A percentile compares a stretch with the other conserved stretches of the same genome.
Evolutionary conservation across 2,888 invertebrate species (phyloP).

Genomic region (Laspeyria flexula): DNA sequence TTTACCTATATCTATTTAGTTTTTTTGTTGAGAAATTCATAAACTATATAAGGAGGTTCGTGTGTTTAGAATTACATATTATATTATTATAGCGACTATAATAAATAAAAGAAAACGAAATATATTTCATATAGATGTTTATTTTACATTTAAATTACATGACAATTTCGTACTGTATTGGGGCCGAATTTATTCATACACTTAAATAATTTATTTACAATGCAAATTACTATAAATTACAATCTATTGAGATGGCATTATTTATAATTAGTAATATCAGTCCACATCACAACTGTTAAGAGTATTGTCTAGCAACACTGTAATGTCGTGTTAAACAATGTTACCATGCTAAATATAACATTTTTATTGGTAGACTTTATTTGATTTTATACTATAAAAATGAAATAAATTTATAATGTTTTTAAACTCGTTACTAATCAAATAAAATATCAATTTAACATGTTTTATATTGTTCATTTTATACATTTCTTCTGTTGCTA

Average conservation of each 20-base stretch:
- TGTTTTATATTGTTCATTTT: background rate
- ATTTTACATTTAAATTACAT: slow-evolving; percentile 62
- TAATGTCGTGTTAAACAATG: background rate
- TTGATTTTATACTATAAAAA: too few relatives aligned
- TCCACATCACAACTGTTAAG: slow-evolving; percentile 70
- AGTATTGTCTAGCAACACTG: slow-evolving; percentile 4
- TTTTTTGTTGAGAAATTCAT: too few relatives aligned
- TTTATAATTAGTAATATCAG: slow-evolving; percentile 73
- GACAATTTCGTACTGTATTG: slow-evolving; percentile 55
- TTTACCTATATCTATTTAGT: too few relatives aligned
- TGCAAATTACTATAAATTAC: slow-evolving; percentile 48
- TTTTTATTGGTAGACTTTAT: too few relatives aligned
- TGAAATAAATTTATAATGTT: background rate
- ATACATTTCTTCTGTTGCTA: slow-evolving; percentile 3
- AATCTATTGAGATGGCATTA: slow-evolving; percentile 71
- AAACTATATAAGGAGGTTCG: too few relatives aligned
- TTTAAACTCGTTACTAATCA: background rate
- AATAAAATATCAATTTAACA: too few relatives aligned
- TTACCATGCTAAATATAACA: background rate
- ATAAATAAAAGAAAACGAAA: slow-evolving; percentile 20
- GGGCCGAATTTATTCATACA: slow-evolving; percentile 54
- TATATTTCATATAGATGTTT: slow-evolving; percentile 53
- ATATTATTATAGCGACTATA: too few relatives aligned
- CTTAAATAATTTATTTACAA: slow-evolving; percentile 56
- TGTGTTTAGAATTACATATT: too few relatives aligned